Evolutionary conservation across 2,797 vertebrate species (phyloP), one percentile per base, ranked within the genome.

Genomic region (Borostomias antarcticus): DNA sequence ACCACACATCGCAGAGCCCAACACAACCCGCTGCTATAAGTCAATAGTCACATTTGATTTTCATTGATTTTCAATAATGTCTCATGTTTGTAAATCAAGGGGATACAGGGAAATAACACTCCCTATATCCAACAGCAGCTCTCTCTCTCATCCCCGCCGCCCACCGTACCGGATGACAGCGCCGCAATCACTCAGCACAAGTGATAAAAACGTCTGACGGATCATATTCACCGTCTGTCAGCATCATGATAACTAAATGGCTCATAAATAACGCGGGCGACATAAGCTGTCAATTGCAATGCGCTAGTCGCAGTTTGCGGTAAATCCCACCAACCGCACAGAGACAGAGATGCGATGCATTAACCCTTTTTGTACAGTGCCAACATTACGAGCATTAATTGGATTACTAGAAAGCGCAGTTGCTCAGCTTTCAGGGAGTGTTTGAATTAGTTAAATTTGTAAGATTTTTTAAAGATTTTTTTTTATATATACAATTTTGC

Each of bases 261-360:
- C 37, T 10, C 8, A 45, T 29, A 17, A 29, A 43, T 13, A 58
- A 70, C 76, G 76, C 75, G 61, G 72, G 71, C 70, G 48, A 66
- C n/a, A 54, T 26, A 71, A 74, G 73, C 80, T 68, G 82, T 72
- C 81, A 77, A n/a, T 30, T 28, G 30, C 8, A 60, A 51, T 29
- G 56, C 65, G 57, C 57, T 68, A 23, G 65, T 68, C 48, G 73
- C 71, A 58, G 69, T 67, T 70, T 87, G 85, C 87, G 85, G 85
- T 87, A 63, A 85, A 83, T 80, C 81, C 80, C 66, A 58, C 51
- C 40, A 72, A 64, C 62, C 64, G 60, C 62, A 48, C 25, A 28
- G 58, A 45, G 47, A 35, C 50, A 62, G 19, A 64, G 30, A 32
- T 9, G 23, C 13, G 26, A 53, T 30, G 51, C 13, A 17, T 29